A percentile compares a stretch with the other conserved stretches of the same genome.
Conservation (phyloP, 2,888 invertebrate species). For the Stomorhina lunata region DNA sequence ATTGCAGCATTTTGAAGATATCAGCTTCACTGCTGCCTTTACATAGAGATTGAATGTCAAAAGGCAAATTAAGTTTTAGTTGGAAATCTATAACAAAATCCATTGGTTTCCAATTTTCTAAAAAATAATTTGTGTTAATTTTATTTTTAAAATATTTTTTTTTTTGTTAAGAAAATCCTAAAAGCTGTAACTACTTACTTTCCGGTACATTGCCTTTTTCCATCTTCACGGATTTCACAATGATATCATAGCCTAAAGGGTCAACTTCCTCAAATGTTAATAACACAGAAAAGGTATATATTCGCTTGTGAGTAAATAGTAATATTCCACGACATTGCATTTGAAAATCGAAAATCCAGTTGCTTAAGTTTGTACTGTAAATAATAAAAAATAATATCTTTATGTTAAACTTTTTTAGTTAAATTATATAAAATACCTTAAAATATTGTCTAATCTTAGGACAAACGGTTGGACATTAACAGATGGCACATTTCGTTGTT, state of each 20-base stretch:
- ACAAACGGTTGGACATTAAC: conserved; percentile 46
- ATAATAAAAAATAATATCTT: no score
- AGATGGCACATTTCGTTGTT: not conserved
- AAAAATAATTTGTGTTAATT: conserved; percentile 11
- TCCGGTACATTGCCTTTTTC: conserved; percentile 30
- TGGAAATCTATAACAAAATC: conserved; percentile 72
- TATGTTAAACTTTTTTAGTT: not conserved
- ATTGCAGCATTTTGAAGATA: conserved; percentile 66
- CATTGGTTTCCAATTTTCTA: conserved; percentile 66
- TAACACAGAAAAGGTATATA: conserved; percentile 58
- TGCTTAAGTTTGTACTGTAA: conserved; percentile 59
- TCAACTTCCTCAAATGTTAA: conserved; percentile 68
- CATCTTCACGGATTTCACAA: conserved; percentile 58
- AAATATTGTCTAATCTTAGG: conserved; percentile 50
- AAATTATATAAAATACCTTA: conserved; percentile 38
- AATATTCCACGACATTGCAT: conserved; percentile 62
- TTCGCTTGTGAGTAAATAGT: conserved; percentile 54
- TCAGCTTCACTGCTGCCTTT: conserved; percentile 59
- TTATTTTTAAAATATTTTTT: not conserved
- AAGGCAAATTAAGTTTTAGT: conserved; percentile 70
- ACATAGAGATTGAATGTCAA: conserved; percentile 62
- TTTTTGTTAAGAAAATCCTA: not conserved
- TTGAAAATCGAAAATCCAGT: conserved; percentile 73
- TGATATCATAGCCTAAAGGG: conserved; percentile 64
- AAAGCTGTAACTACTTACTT: conserved; percentile 61